These are phyloP conservation scores for Vanessa atalanta DNA, from an alignment of 1,140 invertebrate genomes.

Conservation along the genomic window DNA sequence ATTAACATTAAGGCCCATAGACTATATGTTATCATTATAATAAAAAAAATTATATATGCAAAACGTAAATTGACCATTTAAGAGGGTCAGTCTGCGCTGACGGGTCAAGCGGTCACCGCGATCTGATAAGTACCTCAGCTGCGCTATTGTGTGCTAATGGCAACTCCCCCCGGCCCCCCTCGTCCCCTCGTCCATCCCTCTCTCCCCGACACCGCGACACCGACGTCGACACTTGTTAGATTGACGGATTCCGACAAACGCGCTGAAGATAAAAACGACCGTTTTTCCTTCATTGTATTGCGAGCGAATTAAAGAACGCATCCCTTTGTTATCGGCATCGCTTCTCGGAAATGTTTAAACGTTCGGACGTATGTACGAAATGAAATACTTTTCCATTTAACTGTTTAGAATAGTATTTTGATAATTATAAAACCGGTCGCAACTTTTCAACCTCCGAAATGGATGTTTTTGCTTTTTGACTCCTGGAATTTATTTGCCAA, in stretches of 20 bases:
- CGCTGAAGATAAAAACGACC: conserved; percentile 28
- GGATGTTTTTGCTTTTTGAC: background rate
- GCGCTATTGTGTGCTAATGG: conserved; percentile 49
- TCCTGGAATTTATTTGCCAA: conserved; percentile 1
- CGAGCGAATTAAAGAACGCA: conserved; percentile 32
- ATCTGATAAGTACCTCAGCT: conserved; percentile 40
- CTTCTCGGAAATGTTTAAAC: conserved; percentile 26
- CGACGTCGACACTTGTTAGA: conserved; percentile 34
- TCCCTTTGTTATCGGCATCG: conserved; percentile 32
- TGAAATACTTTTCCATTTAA: conserved; percentile 19
- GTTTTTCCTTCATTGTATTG: conserved; percentile 31
- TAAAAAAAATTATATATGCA: background rate
- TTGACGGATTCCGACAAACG: conserved; percentile 35
- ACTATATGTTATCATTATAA: background rate
- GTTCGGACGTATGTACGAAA: conserved; percentile 2
- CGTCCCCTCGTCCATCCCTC: background rate
- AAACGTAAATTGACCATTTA: conserved; percentile 22
- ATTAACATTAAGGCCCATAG: too few relatives aligned
- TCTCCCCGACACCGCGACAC: background rate
- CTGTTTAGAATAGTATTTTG: conserved; percentile 28
- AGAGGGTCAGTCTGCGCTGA: conserved; percentile 24
- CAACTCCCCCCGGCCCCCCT: background rate
- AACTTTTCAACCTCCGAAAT: background rate
- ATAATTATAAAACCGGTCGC: conserved; percentile 12
- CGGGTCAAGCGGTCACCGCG: conserved; percentile 36